Base-by-base conservation (phyloP, 2,888 invertebrate species). In the Agonopterix subpropinquella region DNA sequence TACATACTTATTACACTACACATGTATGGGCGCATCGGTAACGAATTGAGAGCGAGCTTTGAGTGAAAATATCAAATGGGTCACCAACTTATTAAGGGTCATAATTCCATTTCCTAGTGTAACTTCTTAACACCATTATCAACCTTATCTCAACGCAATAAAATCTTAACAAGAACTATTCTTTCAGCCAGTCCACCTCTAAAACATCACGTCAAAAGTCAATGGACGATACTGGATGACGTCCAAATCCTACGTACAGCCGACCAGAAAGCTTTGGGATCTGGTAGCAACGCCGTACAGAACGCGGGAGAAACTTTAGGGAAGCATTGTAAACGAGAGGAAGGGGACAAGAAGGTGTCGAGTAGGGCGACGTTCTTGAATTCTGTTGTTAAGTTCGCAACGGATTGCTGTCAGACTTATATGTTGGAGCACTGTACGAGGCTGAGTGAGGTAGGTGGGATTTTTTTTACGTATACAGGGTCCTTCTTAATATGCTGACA, bases 361-460 rank as follows among this genome's bases (percentile, higher is more conserved):
- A 80, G 67, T 5, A 76, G 89, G 1, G 69, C 73, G 4, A 71
- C 67, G 2, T 63, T 90, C 37, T 50, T 85, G 18, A 81, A 74
- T 37, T 58, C 65, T 2, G 70, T 89, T 0, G 64, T 89, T 36
- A 86, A 86, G 61, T 91, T 89, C 50, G 80, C 86, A 0, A 77
- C 84, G 0, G 84, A 83, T 1, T 81, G 84, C 42, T 57, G 89
- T 13, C 89, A 89, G 58, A 86, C 70, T n/a, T 85, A 87, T 39
- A 57, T 91, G 42, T 65, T 91, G 51, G 84, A 88, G 47, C 86
- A 82, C 3, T 88, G 89, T 52, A 89, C 83, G n/a, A 78, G 70
- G 56, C 59, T 90, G 11, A 90, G 90, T 53, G 90, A 91, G 76
- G 87, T 89, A 7, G 51, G 65, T 56, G 11, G 44, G n/a, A 39